Conservation (phyloP, 1,140 invertebrate genomes). For the Drosophila biarmipes region DNA sequence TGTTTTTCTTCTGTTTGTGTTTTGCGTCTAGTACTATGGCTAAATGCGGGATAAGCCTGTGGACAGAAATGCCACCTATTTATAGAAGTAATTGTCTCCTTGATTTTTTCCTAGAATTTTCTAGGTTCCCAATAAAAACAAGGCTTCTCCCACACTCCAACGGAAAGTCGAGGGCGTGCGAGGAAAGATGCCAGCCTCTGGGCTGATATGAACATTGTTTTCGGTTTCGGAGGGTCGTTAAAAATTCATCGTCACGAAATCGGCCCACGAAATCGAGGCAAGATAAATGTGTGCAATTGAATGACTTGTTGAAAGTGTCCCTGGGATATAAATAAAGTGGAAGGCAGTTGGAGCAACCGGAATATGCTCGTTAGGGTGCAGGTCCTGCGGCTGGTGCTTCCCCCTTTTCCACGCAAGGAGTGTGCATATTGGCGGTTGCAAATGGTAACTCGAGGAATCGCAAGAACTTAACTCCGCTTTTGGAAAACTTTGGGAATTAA, state of each 20-base stretch:
- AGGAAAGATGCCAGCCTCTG: slow-evolving; percentile 1
- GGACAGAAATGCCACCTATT: slow-evolving; percentile 21
- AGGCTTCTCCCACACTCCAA: neutral
- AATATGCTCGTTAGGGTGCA: neutral
- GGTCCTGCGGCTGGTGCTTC: neutral
- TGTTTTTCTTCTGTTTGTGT: neutral
- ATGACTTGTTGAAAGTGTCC: slow-evolving; percentile 31
- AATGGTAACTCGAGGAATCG: slow-evolving; percentile 10
- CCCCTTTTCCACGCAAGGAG: neutral
- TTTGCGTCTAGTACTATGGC: slow-evolving; percentile 16
- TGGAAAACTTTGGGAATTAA: slow-evolving; percentile 7
- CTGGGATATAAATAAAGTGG: slow-evolving; percentile 1
- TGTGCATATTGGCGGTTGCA: neutral
- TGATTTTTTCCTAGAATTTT: slow-evolving; percentile 1
- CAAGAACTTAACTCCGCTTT: slow-evolving; percentile 2
- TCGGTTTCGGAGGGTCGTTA: neutral
- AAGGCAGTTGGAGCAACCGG: neutral
- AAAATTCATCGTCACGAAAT: slow-evolving; percentile 29
- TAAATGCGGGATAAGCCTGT: slow-evolving; percentile 5
- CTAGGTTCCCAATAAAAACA: slow-evolving; percentile 8
- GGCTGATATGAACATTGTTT: neutral
- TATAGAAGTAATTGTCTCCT: slow-evolving; percentile 22
- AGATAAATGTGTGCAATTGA: slow-evolving; percentile 29
- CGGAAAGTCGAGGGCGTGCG: neutral
- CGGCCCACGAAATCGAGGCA: slow-evolving; percentile 20